Conservation (phyloP, 2,113 vertebrate species). For the Pandion haliaetus region DNA sequence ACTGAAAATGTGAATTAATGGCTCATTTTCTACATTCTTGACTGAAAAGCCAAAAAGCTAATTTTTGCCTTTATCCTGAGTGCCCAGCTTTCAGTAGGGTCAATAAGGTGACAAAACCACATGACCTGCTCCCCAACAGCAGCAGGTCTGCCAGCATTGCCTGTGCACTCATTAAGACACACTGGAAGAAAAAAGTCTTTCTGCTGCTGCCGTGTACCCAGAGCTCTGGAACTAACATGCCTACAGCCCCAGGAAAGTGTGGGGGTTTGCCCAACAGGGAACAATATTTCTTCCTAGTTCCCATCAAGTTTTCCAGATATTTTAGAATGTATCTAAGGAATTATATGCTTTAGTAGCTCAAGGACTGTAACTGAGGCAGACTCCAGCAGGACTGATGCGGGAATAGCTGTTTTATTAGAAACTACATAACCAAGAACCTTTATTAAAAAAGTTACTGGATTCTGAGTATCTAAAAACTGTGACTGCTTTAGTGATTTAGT, state of each 20-base stretch:
- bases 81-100: not conserved
- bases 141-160: not conserved
- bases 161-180: not conserved
- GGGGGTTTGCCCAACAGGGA: not conserved
- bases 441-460: not conserved
- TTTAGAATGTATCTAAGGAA: not conserved
- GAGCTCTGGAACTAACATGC: not conserved
- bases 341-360: not conserved
- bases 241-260: not conserved
- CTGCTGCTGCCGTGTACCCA: not conserved
- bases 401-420: not conserved
- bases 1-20: not conserved
- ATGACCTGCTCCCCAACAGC: fast-evolving
- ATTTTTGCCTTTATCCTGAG: not conserved
- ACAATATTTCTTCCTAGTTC: not conserved
- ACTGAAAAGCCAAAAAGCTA: not conserved
- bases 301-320: not conserved
- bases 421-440: not conserved
- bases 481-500: not conserved
- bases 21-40: not conserved
- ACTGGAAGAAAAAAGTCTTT: not conserved
- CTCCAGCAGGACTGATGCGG: not conserved
- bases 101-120: not conserved
- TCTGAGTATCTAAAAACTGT: not conserved
- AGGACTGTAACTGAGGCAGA: not conserved